A percentile compares a stretch with the other conserved stretches of the same genome.
Evolutionary conservation across 2,113 vertebrate species (phyloP).

Genomic region (Sebastes schlegelii): DNA sequence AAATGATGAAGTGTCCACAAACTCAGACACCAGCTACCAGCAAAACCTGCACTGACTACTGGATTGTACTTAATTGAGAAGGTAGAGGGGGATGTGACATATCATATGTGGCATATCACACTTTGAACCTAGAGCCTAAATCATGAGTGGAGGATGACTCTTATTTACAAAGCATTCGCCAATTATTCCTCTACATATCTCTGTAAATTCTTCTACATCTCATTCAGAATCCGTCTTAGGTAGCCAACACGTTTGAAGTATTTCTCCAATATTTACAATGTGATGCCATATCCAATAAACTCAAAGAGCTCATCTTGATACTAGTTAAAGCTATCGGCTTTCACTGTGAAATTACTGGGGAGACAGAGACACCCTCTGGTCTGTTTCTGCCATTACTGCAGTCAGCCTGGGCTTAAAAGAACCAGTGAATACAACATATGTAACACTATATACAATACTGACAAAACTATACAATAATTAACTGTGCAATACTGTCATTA

Average conservation of each 20-base stretch:
- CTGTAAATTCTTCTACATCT: not conserved
- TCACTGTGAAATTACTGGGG: slow-evolving; percentile 51
- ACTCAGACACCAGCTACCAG: not conserved
- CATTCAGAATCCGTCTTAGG: not conserved
- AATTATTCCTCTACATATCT: not conserved
- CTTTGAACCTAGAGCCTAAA: not conserved
- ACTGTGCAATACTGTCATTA: too few relatives aligned
- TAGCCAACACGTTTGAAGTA: not conserved
- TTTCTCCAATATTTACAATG: slow-evolving; percentile 27
- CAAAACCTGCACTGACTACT: not conserved
- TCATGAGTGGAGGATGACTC: not conserved
- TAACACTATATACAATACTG: not conserved
- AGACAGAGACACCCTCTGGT: slow-evolving; percentile 79
- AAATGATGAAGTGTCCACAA: slow-evolving; percentile 43
- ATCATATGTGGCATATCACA: not conserved
- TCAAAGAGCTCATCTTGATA: slow-evolving; percentile 4
- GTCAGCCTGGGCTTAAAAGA: not conserved
- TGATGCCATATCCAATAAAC: not conserved
- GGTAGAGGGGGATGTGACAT: not conserved
- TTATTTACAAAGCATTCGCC: not conserved
- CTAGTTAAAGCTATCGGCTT: not conserved
- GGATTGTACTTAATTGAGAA: not conserved
- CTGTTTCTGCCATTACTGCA: slow-evolving; percentile 34
- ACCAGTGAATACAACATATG: not conserved
- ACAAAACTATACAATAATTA: too few relatives aligned